These are phyloP conservation scores for Melikaiella ostensackeni DNA, from an alignment of 2,888 invertebrate species.

Conservation along the genomic window DNA sequence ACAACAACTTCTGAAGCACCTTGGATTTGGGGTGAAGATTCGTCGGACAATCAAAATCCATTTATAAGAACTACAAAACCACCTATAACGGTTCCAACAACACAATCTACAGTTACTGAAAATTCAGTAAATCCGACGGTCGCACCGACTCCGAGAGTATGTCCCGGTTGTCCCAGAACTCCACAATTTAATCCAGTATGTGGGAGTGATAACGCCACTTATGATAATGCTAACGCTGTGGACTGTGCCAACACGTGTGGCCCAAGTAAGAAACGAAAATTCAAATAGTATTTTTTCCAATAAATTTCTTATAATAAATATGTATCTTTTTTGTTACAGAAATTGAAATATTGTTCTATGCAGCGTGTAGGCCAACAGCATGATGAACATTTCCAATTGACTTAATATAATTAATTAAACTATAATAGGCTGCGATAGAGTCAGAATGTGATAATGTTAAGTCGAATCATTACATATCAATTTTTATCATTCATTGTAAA, in stretches of 20 bases:
- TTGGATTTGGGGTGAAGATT: constrained; percentile 26
- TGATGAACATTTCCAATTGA: background rate
- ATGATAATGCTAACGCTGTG: constrained; percentile 33
- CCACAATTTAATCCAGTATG: constrained; percentile 44
- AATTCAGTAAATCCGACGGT: background rate
- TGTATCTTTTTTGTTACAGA: constrained; percentile 2
- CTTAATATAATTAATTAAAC: no score
- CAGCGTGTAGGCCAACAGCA: constrained; percentile 32
- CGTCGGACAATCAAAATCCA: background rate
- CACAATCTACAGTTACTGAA: background rate
- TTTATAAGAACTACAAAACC: background rate
- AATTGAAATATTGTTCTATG: constrained; percentile 31
- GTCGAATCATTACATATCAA: no score
- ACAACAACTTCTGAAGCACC: constrained; percentile 7
- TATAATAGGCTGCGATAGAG: background rate
- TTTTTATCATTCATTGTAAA: no score
- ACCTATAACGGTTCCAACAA: background rate
- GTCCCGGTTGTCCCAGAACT: constrained; percentile 39
- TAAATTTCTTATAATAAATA: no score
- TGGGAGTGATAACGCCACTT: constrained; percentile 40
- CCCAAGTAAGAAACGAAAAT: constrained; percentile 2
- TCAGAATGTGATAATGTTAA: background rate
- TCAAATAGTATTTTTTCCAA: background rate
- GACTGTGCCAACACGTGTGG: constrained; percentile 45
- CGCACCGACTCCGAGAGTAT: background rate